Percentiles rank a stretch among this genome's conserved stretches.
These are phyloP conservation scores for Oncorhynchus mykiss DNA, from an alignment of 2,113 vertebrate genomes.

Conservation along the genomic window DNA sequence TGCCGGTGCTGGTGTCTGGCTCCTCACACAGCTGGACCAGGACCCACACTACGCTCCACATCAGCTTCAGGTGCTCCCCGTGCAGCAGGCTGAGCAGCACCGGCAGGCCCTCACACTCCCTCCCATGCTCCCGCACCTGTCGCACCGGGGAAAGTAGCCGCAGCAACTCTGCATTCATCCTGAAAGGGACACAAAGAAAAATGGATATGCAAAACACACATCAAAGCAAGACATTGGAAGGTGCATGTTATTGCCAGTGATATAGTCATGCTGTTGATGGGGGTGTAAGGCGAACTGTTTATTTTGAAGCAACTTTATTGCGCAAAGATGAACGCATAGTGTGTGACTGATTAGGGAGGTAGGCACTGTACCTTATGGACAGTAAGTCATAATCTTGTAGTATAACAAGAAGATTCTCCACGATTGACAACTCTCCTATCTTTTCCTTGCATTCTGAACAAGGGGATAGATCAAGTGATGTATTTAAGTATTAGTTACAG, in stretches of 20 bases:
- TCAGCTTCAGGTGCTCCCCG: constrained; percentile 80
- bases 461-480: constrained; percentile 26
- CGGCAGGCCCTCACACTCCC: constrained; percentile 80
- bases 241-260: too few relatives aligned
- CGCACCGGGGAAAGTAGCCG: constrained; percentile 80
- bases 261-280: too few relatives aligned
- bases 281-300: too few relatives aligned
- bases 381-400: constrained; percentile 85
- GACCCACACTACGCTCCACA: constrained; percentile 86
- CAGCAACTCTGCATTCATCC: constrained; percentile 84
- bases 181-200: constrained; percentile 37
- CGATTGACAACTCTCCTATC: constrained; percentile 80
- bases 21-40: constrained; percentile 91
- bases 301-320: too few relatives aligned
- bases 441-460: constrained; percentile 82
- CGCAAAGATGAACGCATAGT: too few relatives aligned
- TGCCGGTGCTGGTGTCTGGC: constrained; percentile 72
- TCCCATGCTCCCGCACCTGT: constrained; percentile 81
- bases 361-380: constrained; percentile 78
- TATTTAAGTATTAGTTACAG: neutral
- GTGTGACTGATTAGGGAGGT: neutral
- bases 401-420: constrained; percentile 84
- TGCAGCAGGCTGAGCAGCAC: constrained; percentile 86
- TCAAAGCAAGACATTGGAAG: too few relatives aligned
- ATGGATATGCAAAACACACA: too few relatives aligned